phyloP scores from a whole-genome alignment of 2,888 invertebrate genomes.

The Dermolepida albohirtum region DNA sequence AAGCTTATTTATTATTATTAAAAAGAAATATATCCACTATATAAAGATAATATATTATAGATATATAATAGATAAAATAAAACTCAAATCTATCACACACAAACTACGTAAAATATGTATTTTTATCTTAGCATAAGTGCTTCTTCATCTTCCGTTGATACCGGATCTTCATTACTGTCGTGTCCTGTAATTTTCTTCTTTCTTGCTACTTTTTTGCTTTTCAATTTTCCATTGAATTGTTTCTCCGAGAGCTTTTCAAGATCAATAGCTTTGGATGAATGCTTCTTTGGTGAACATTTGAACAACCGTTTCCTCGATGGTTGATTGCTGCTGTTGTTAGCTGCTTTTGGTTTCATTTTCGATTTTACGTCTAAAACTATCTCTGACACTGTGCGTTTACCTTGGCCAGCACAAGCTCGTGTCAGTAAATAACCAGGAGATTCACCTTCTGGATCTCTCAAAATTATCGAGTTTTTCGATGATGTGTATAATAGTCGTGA shows the following conservation, averaged over 20 bases:
- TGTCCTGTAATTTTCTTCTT: conserved; percentile 10
- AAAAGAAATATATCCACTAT: too few species aligned
- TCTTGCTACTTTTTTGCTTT: conserved; percentile 9
- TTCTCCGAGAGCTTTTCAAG: neutral
- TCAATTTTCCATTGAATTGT: conserved; percentile 5
- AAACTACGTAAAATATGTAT: too few species aligned
- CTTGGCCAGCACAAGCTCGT: conserved; percentile 59
- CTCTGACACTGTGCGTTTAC: conserved; percentile 59
- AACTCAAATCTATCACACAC: neutral
- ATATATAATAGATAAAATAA: conserved; percentile 6
- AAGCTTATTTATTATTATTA: too few species aligned
- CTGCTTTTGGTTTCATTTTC: too few species aligned
- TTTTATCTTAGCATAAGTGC: conserved; percentile 49
- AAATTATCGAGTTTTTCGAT: conserved; percentile 68
- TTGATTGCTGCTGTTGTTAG: too few species aligned
- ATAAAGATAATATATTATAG: neutral
- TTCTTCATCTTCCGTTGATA: conserved; percentile 50
- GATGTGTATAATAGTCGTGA: conserved; percentile 69
- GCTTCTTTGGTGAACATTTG: too few species aligned
- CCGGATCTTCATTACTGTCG: conserved; percentile 49
- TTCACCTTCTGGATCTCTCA: conserved; percentile 65
- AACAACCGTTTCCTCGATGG: too few species aligned
- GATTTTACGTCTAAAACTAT: conserved; percentile 54
- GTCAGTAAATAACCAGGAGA: conserved; percentile 66
- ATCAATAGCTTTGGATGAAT: too few species aligned